phyloP scores from a whole-genome alignment of 2,888 invertebrate species.

The Junonia oenone region DNA sequence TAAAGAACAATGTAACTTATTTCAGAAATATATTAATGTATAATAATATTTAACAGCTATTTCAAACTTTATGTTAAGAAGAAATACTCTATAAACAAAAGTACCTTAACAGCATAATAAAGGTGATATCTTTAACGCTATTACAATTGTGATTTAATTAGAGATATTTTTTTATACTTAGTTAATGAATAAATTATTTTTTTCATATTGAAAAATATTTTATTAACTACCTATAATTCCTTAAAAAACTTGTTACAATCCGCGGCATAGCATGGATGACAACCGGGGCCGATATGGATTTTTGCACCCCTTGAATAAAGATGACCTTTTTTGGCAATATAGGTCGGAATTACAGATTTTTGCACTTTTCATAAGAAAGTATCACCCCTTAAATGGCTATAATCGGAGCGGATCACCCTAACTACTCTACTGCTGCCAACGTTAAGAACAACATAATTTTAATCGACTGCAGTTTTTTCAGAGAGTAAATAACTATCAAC shows the following conservation, averaged over 20 bases:
- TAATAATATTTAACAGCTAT: neutral
- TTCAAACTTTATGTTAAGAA: neutral
- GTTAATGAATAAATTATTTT: slow-evolving; percentile 37
- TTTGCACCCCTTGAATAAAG: no score
- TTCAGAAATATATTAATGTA: neutral
- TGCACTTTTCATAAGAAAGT: no score
- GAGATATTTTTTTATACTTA: slow-evolving; percentile 35
- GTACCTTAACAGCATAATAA: slow-evolving; percentile 14
- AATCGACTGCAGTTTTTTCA: no score
- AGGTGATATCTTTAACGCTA: slow-evolving; percentile 22
- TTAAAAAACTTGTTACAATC: neutral
- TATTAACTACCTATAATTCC: slow-evolving; percentile 6
- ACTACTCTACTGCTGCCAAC: no score
- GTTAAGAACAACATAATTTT: no score
- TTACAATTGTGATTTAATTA: slow-evolving; percentile 30
- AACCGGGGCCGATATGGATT: no score
- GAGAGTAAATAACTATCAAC: no score
- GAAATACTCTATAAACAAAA: slow-evolving; percentile 13
- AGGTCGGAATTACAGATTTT: no score
- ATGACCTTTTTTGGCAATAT: no score
- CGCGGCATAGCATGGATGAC: no score
- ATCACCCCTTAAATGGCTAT: no score
- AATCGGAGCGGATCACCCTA: no score
- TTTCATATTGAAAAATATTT: slow-evolving; percentile 32
- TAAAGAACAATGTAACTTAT: neutral